phyloP scores from a whole-genome alignment of 2,113 vertebrate species.

The Ginglymostoma cirratum region DNA sequence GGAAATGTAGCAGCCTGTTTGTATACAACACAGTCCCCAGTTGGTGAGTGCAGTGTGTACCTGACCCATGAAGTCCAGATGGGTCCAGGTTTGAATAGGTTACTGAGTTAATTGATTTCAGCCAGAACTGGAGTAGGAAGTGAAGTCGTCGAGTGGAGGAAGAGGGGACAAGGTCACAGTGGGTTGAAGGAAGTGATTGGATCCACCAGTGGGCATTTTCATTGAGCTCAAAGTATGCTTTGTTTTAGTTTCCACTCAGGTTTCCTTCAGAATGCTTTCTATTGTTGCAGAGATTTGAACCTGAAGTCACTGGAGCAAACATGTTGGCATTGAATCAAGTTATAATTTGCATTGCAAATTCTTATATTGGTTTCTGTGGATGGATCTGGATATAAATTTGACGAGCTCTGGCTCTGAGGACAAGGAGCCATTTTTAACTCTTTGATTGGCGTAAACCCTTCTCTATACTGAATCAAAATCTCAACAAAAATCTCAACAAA shows the following conservation, averaged over 20 bases:
- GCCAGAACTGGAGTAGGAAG: background rate
- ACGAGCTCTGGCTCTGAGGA: background rate
- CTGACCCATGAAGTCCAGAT: background rate
- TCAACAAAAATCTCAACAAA: background rate
- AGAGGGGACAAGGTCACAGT: background rate
- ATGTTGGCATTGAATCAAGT: background rate
- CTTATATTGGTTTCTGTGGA: background rate
- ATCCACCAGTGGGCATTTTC: background rate
- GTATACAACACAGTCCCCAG: background rate
- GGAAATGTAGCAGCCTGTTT: background rate
- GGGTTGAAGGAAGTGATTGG: background rate
- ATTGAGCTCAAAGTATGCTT: conserved; percentile 16
- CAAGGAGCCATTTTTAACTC: no score
- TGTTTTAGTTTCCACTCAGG: background rate
- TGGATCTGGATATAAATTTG: background rate
- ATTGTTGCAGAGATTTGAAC: background rate
- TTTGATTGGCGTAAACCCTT: no score
- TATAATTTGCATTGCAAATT: conserved; percentile 7
- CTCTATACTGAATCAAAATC: background rate
- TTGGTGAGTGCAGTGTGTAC: background rate
- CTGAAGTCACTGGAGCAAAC: background rate
- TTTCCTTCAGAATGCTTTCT: conserved; percentile 18
- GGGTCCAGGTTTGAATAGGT: background rate
- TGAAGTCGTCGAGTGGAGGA: background rate
- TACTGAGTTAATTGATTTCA: background rate